Percentiles rank a stretch among this genome's conserved stretches.
Conservation (phyloP, 53 echinoderm and acorn worm species). For the Arbacia lixula region DNA sequence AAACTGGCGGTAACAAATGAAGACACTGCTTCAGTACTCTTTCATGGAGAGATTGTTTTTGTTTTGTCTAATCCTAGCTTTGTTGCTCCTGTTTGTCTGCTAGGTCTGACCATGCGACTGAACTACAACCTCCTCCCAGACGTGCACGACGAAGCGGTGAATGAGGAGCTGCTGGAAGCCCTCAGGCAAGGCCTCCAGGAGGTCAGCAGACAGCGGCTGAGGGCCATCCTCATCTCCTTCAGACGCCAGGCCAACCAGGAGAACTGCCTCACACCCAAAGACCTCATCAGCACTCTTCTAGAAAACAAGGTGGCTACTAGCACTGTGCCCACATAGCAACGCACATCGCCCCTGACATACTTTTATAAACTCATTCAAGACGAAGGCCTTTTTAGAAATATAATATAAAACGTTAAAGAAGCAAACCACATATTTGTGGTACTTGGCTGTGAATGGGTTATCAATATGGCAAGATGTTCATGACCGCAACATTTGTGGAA, state of each 20-base stretch:
- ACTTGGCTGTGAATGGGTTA: too few species aligned
- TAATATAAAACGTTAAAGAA: too few species aligned
- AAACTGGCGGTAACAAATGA: background rate
- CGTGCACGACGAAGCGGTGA: conserved; percentile 46
- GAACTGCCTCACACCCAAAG: conserved; percentile 74
- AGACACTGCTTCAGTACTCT: background rate
- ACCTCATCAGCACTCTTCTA: conserved; percentile 74
- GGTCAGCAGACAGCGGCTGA: conserved; percentile 91
- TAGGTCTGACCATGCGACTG: conserved; percentile 47
- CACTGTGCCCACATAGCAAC: too few species aligned
- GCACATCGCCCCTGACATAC: too few species aligned
- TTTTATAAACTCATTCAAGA: too few species aligned
- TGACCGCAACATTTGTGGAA: too few species aligned
- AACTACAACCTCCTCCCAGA: conserved; percentile 41
- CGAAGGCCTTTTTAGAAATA: too few species aligned
- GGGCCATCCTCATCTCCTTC: conserved; percentile 89
- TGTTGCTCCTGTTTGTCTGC: background rate
- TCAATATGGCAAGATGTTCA: too few species aligned
- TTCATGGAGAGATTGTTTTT: background rate
- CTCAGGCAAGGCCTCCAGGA: conserved; percentile 70
- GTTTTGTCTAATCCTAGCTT: too few species aligned
- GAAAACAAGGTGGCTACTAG: conserved; percentile 90
- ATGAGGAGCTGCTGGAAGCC: conserved; percentile 85
- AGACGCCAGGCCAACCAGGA: conserved; percentile 85
- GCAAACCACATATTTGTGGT: too few species aligned